Conservation (phyloP, 1,140 invertebrate genomes). For the Eupeodes corollae region DNA sequence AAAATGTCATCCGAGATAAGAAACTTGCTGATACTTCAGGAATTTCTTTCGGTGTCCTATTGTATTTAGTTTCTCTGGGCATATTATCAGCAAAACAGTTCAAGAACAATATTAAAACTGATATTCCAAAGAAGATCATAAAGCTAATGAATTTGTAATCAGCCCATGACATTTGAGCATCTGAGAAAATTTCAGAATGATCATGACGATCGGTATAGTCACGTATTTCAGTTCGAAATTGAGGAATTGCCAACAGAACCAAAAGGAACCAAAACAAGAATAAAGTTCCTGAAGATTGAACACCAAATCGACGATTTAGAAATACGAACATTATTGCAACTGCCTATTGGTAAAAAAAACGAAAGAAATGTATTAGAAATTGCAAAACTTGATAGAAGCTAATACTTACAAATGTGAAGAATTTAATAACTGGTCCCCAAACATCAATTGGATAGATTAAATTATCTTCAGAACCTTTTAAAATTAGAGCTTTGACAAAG, state of each 20-base stretch:
- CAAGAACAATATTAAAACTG: slow-evolving; percentile 56
- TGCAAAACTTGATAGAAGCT: background rate
- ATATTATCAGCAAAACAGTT: slow-evolving; percentile 67
- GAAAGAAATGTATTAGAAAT: no score
- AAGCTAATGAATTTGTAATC: slow-evolving; percentile 57
- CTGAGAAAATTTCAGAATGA: slow-evolving; percentile 15
- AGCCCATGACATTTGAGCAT: slow-evolving; percentile 9
- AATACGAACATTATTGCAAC: slow-evolving; percentile 53
- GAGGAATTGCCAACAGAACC: slow-evolving; percentile 51
- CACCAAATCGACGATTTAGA: slow-evolving; percentile 65
- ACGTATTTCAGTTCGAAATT: slow-evolving; percentile 54
- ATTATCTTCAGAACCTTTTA: slow-evolving; percentile 16
- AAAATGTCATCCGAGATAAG: slow-evolving; percentile 69
- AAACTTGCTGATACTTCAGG: slow-evolving; percentile 75
- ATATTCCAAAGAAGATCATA: slow-evolving; percentile 64
- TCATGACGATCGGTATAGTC: slow-evolving; percentile 26
- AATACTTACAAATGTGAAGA: slow-evolving; percentile 58
- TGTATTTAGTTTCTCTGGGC: slow-evolving; percentile 53
- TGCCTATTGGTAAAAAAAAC: slow-evolving; percentile 42
- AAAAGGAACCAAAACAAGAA: slow-evolving; percentile 76
- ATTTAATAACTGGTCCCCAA: slow-evolving; percentile 57
- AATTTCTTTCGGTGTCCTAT: slow-evolving; percentile 60
- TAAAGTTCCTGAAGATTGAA: slow-evolving; percentile 68
- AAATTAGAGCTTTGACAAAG: slow-evolving; percentile 43
- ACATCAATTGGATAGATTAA: slow-evolving; percentile 50